Conservation (phyloP, 2,113 vertebrate species). For the Ceyx margarethae region DNA sequence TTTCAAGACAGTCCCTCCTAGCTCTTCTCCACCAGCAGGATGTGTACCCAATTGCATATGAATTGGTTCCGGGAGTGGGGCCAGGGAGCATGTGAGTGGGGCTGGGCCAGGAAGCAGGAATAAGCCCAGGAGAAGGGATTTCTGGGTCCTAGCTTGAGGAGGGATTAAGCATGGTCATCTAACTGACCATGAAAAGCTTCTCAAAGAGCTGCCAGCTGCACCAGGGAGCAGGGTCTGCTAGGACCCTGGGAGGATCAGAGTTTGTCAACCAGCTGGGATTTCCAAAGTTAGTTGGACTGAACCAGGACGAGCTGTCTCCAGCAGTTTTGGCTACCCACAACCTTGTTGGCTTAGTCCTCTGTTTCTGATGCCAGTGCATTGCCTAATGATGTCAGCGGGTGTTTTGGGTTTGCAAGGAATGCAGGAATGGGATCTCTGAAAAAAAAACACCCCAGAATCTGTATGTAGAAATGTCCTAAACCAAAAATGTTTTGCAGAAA, state of each 20-base stretch:
- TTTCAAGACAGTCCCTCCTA: conserved; percentile 33
- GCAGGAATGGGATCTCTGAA: conserved; percentile 37
- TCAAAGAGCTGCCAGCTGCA: not conserved
- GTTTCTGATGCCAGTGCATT: conserved; percentile 45
- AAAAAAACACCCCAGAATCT: conserved; percentile 15
- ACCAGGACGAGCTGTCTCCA: not conserved
- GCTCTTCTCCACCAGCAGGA: conserved; percentile 35
- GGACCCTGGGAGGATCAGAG: not conserved
- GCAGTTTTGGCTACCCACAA: conserved; percentile 48
- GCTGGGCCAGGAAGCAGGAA: not conserved
- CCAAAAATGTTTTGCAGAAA: conserved; percentile 22
- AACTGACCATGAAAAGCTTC: not conserved
- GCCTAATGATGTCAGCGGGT: conserved; percentile 63
- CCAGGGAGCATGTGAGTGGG: conserved; percentile 9
- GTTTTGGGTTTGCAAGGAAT: conserved; percentile 63
- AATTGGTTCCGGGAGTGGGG: conserved; percentile 29
- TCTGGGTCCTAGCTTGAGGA: not conserved
- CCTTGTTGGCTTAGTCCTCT: not conserved
- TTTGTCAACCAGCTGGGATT: conserved; percentile 24
- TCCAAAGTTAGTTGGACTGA: conserved; percentile 22
- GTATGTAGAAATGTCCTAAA: conserved; percentile 37
- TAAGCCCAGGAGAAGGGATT: not conserved
- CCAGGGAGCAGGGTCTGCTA: not conserved
- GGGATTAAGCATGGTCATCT: not conserved
- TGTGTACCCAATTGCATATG: not conserved